These are phyloP conservation scores for Ceratosolen fusciceps DNA, from an alignment of 1,140 invertebrate genomes.

Conservation along the genomic window DNA sequence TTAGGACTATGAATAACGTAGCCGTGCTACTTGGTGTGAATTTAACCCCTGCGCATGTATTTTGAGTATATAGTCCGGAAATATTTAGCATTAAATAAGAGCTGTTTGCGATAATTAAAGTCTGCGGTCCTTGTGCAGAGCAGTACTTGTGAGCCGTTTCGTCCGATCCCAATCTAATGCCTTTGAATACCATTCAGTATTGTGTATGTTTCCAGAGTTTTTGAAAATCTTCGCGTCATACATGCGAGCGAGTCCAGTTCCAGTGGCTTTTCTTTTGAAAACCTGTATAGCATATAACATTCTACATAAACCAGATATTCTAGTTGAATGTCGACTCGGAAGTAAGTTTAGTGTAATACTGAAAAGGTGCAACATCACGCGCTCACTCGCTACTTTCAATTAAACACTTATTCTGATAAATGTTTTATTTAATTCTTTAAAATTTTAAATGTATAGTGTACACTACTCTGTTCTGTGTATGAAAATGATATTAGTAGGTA, in stretches of 20 bases:
- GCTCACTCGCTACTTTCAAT: no score
- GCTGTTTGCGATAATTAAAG: slow-evolving; percentile 18
- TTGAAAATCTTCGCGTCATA: neutral
- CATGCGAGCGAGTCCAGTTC: neutral
- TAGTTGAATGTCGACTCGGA: neutral
- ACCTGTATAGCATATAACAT: slow-evolving; percentile 6
- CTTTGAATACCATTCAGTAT: neutral
- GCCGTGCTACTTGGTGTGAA: neutral
- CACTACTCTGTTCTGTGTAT: no score
- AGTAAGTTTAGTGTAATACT: no score
- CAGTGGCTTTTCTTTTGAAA: slow-evolving; percentile 15
- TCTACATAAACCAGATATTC: slow-evolving; percentile 28
- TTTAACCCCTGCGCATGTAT: neutral
- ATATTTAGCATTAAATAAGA: slow-evolving; percentile 21
- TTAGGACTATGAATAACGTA: neutral
- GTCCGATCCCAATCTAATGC: neutral
- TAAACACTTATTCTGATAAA: no score
- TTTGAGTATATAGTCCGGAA: neutral
- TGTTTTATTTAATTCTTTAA: no score
- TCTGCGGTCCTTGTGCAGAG: neutral
- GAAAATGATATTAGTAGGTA: no score
- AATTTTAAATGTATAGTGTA: no score
- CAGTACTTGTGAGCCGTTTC: neutral
- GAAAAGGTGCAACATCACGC: no score
- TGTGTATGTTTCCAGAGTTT: neutral